Percentiles rank a stretch among this genome's conserved stretches.
Evolutionary conservation across 2,113 vertebrate genomes (phyloP).

Genomic region (Grammomys surdaster): DNA sequence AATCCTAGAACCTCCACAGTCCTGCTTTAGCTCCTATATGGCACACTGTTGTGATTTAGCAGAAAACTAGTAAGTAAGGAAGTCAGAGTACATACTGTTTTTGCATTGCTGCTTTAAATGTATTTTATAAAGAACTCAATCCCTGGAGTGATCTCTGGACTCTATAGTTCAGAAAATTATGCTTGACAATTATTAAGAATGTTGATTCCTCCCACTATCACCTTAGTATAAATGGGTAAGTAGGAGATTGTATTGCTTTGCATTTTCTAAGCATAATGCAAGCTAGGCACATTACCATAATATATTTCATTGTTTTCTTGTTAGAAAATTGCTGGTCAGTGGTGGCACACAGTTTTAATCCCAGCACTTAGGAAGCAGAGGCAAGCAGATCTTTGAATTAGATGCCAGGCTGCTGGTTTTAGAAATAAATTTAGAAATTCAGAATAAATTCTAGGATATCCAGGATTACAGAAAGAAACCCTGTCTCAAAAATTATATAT

Average conservation of each 20-base stretch:
- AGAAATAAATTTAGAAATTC: neutral
- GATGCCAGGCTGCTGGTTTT: neutral
- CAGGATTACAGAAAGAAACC: no score
- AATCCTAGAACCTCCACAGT: neutral
- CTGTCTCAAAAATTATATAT: no score
- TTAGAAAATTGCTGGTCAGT: neutral
- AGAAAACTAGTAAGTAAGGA: neutral
- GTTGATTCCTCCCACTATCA: neutral
- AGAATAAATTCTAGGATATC: no score
- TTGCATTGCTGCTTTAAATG: neutral
- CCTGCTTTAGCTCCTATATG: neutral
- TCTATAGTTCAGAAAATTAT: neutral
- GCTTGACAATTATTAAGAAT: neutral
- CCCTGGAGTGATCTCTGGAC: neutral
- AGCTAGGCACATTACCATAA: rapidly evolving
- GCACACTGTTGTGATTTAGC: neutral
- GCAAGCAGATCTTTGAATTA: neutral
- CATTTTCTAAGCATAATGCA: neutral
- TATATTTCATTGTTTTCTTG: neutral
- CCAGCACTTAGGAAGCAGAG: neutral
- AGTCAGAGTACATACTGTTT: neutral
- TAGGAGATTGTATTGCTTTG: neutral
- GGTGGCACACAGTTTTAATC: neutral
- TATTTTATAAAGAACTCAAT: neutral
- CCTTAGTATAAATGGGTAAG: neutral